Evolutionary conservation across 2,113 vertebrate genomes (phyloP), one percentile per base, ranked within the genome.

Genomic region (Oncorhynchus keta): DNA sequence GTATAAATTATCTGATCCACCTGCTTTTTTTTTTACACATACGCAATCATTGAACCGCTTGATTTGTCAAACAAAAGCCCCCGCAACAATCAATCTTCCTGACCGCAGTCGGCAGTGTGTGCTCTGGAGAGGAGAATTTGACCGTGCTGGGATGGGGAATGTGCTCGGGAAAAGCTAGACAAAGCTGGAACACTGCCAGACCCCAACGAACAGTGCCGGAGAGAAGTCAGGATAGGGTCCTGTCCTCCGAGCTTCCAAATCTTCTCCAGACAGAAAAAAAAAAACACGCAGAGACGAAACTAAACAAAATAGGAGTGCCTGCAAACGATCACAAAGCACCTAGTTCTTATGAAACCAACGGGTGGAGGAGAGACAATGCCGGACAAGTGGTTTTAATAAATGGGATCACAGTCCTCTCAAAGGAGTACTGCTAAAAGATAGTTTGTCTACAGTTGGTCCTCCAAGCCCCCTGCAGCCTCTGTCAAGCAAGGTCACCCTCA

Each of bases 351-450:
- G 85, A 77, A 87, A 84, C 72, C 82, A 79, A 77, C 82, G 55
- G 72, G 80, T 67, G 48, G 73, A 76, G 73, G 76, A 74, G 75
- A 75, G 82, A 80, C 86, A 69, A 74, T 67, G 84, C 75, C n/a
- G 76, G 82, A 88, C 89, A 85, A 89, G 88, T 92, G 89, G 84
- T 90, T 91, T 88, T 78, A 88, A 89, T 90, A 89, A 92, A 90
- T 81, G 78, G 87, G 86, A 89, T 91, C 85, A 72, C 76, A 80
- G 78, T 86, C 79, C 84, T 90, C 89, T 89, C 86, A 28, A 81
- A 18, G 86, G 86, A 88, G 85, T 84, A 88, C 85, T 86, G 87
- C 83, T 87, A 80, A 87, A 81, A 74, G 89, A 86, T 83, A 87
- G 88, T 89, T 92, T 84, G 89, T 86, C 87, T 82, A 70, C 85